A percentile compares a stretch with the other conserved stretches of the same genome.
Conservation (phyloP, 2,888 invertebrate genomes). For the Oscheius sp. region DNA sequence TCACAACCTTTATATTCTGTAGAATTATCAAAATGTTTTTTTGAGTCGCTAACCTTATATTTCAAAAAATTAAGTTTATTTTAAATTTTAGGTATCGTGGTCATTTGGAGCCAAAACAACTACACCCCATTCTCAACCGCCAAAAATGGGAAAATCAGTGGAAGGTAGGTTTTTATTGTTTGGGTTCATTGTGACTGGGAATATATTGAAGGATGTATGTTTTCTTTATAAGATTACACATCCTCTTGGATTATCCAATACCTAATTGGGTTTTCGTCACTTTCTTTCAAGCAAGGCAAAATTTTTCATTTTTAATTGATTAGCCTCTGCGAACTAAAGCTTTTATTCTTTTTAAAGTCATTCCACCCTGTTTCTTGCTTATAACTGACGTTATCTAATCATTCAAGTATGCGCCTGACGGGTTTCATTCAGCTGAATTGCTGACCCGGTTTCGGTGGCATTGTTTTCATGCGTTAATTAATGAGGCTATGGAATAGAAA, state of each 20-base stretch:
- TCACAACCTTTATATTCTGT: no score
- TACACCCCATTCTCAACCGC: conserved; percentile 51
- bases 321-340: no score
- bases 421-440: neutral
- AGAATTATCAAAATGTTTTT: no score
- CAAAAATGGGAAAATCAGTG: conserved; percentile 6
- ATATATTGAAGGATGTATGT: no score
- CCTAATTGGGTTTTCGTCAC: conserved; percentile 3
- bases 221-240: neutral
- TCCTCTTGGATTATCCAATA: neutral
- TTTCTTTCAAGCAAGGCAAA: neutral
- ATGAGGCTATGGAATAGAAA: no score
- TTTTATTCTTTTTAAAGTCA: no score
- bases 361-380: no score
- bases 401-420: neutral
- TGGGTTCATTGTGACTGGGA: no score
- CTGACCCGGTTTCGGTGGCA: conserved; percentile 18
- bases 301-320: no score
- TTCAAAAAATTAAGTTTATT: no score
- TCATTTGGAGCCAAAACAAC: conserved; percentile 49
- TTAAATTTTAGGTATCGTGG: conserved; percentile 53
- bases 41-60: no score
- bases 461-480: conserved; percentile 5
- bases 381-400: neutral
- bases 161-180: conserved; percentile 32